Evolutionary conservation across 1,140 invertebrate species (phyloP).

Genomic region (Cydia strobilella): DNA sequence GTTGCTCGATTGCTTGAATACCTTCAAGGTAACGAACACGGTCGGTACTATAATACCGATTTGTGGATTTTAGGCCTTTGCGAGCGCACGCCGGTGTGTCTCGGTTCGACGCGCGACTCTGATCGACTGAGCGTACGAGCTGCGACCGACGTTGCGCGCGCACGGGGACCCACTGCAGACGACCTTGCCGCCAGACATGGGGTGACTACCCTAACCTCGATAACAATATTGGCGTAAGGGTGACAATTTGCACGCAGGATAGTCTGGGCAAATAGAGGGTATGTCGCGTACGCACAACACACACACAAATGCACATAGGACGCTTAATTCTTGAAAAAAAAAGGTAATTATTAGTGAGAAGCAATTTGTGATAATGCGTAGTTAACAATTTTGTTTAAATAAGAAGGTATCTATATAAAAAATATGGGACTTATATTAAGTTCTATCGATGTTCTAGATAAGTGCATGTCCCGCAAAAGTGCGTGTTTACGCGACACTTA

Average conservation of each 20-base stretch:
- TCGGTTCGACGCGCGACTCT: conserved; percentile 51
- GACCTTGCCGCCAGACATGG: conserved; percentile 51
- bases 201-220: conserved; percentile 39
- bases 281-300: too few species aligned
- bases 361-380: too few species aligned
- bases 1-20: conserved; percentile 40
- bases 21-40: conserved; percentile 39
- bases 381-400: too few species aligned
- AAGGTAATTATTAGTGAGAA: too few species aligned
- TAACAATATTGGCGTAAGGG: conserved; percentile 19
- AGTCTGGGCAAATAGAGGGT: conserved; percentile 2
- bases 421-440: too few species aligned
- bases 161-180: conserved; percentile 48
- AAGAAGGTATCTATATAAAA: too few species aligned
- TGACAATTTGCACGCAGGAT: not conserved
- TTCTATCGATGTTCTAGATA: too few species aligned
- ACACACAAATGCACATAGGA: too few species aligned
- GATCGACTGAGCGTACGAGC: conserved; percentile 64
- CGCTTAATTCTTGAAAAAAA: too few species aligned
- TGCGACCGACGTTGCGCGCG: conserved; percentile 59
- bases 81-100: conserved; percentile 20
- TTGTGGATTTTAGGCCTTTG: conserved; percentile 24
- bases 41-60: conserved; percentile 34
- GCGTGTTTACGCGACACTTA: too few species aligned
- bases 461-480: too few species aligned